Evolutionary conservation across 1,140 invertebrate species (phyloP).

Genomic region (Yoshiicerus persimilis): DNA sequence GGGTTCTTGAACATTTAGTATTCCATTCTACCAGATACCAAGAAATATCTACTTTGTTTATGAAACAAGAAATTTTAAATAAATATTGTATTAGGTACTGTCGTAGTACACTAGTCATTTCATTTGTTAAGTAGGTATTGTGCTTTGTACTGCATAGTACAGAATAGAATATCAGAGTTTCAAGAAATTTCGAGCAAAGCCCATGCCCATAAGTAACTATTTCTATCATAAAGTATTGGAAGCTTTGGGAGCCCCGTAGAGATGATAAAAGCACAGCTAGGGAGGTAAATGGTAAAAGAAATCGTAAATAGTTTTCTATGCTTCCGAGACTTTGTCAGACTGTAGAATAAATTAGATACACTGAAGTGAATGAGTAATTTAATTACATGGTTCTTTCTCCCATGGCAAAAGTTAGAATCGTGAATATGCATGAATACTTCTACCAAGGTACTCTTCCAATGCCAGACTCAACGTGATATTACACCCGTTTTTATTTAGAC

Average conservation of each 20-base stretch:
- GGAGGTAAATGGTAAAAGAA: background rate
- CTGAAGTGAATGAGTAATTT: background rate
- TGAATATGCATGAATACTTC: background rate
- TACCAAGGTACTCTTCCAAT: background rate
- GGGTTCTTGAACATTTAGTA: no score
- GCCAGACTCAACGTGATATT: background rate
- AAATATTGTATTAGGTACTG: no score
- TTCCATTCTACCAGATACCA: no score
- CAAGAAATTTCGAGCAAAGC: no score
- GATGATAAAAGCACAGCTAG: background rate
- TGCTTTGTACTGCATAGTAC: no score
- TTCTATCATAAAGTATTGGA: background rate
- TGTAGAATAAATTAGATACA: conserved; percentile 3
- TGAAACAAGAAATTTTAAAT: no score
- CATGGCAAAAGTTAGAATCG: background rate
- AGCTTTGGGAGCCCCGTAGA: background rate
- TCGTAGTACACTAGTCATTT: no score
- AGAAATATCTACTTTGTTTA: no score
- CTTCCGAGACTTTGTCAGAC: background rate
- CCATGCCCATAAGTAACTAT: no score
- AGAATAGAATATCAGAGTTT: no score
- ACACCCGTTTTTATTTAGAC: no score
- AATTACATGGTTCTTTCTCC: background rate
- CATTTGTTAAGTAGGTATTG: no score
- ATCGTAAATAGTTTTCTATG: background rate